Evolutionary conservation across 2,888 invertebrate species (phyloP), one percentile per base, ranked within the genome.

Genomic region (Drosophila anomelani): DNA sequence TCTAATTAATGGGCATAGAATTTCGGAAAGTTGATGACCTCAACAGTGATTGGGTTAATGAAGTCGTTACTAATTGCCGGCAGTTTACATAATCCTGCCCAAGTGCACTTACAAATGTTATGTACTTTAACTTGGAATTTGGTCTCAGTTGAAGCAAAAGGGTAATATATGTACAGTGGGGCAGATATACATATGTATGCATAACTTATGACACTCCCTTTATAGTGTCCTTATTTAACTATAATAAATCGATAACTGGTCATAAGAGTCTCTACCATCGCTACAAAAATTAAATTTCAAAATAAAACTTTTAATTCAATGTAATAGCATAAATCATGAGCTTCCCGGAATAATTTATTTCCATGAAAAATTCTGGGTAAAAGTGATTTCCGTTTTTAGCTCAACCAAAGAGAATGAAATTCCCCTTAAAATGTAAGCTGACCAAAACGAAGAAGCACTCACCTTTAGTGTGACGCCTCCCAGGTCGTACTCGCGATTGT

Each of bases 401-500:
- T 32, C 26, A 53, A 15, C 4, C 3, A 51, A 51, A 51, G 32
- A 44, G 43, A 38, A 34, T 17, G 10, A 49, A 49, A 29, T 61
- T 41, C 46, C 17, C 4, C 29, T 34, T 34, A 20, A 53, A 55
- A 38, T 63, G 64, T 38, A 43, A 39, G 47, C 29, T 20, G 46
- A 26, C 23, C 46, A 15, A 46, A 15, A 15, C 13, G 23, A 23
- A 15, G 4, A 13, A 12, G 26, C 38, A 91, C 91, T 91, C 86
- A 95, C 95, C 93, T 96, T 96, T 47, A 97, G 93, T 13, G 95
- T 95, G 78, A 95, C 94, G 46, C 96, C 96, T 39, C 96, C 96
- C 67, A 97, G 93, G 89, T 96, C 95, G 91, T 96, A 97, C 92
- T 97, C 97, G 67, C 96, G 94, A 89, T 96, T 96, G 93, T 97